phyloP scores from a whole-genome alignment of 2,113 vertebrate genomes.

The Cryptoleucopteryx plumbea region DNA sequence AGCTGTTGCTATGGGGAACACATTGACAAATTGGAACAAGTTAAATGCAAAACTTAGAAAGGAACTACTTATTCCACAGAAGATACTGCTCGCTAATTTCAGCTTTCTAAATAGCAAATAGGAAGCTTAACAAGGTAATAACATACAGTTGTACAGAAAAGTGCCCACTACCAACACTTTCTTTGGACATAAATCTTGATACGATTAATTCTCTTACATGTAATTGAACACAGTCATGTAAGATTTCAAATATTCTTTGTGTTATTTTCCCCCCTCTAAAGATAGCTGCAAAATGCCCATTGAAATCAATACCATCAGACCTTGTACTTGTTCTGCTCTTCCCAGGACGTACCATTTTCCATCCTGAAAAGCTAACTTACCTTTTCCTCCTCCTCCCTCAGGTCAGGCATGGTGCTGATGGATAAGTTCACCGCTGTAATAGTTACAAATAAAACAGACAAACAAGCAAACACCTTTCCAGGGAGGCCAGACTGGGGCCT shows the following conservation, averaged over 20 bases:
- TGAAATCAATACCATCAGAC: not conserved
- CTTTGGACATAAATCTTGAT: not conserved
- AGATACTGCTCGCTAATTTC: not conserved
- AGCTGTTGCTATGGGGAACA: conserved; percentile 41
- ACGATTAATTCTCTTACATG: not conserved
- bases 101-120: not conserved
- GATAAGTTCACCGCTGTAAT: conserved; percentile 96
- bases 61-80: not conserved
- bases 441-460: conserved; percentile 96
- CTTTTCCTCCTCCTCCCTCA: conserved; percentile 93
- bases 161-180: not conserved
- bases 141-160: not conserved
- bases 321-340: not conserved
- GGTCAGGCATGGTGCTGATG: conserved; percentile 95
- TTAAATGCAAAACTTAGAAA: conserved; percentile 21
- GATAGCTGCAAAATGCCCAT: not conserved
- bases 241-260: not conserved
- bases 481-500: conserved; percentile 95
- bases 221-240: not conserved
- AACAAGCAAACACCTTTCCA: conserved; percentile 95
- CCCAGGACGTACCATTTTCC: not conserved
- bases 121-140: not conserved
- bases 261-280: not conserved
- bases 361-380: conserved; percentile 74
- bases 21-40: not conserved